These are phyloP conservation scores for Cherax quadricarinatus DNA, from an alignment of 1,140 invertebrate species.

Conservation along the genomic window DNA sequence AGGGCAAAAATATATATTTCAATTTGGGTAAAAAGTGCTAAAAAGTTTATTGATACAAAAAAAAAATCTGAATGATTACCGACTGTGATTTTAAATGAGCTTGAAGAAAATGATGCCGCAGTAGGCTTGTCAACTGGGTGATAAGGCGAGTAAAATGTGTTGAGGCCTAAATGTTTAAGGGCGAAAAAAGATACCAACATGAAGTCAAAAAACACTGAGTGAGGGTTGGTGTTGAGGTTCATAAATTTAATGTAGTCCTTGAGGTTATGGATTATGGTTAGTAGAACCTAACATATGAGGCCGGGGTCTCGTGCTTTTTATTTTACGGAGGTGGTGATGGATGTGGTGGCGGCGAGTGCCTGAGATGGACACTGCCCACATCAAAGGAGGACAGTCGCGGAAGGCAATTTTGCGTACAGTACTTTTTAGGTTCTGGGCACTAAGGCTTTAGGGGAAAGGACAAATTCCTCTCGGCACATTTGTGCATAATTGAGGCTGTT, in stretches of 20 bases:
- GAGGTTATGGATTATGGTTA: constrained; percentile 2
- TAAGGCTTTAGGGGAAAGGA: neutral
- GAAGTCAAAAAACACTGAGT: no score
- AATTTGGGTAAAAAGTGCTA: no score
- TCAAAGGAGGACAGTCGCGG: constrained; percentile 8
- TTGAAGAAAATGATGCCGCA: no score
- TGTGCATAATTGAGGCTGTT: neutral
- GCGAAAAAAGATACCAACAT: no score
- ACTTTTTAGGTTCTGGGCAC: constrained; percentile 4
- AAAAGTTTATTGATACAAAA: no score
- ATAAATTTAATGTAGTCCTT: neutral
- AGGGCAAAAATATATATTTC: no score
- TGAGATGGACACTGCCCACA: neutral
- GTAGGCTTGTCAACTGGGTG: no score
- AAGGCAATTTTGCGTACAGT: neutral
- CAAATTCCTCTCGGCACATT: neutral
- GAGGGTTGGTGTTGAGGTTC: no score
- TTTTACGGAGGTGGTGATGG: neutral
- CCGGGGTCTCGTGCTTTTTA: constrained; percentile 12
- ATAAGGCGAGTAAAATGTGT: no score
- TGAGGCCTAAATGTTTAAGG: no score
- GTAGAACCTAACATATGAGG: neutral
- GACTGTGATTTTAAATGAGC: no score
- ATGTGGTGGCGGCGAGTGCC: neutral
- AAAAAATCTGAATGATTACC: no score